Evolutionary conservation across 2,888 invertebrate genomes (phyloP), one percentile per base, ranked within the genome.

Genomic region (Odontocolon sp.): DNA sequence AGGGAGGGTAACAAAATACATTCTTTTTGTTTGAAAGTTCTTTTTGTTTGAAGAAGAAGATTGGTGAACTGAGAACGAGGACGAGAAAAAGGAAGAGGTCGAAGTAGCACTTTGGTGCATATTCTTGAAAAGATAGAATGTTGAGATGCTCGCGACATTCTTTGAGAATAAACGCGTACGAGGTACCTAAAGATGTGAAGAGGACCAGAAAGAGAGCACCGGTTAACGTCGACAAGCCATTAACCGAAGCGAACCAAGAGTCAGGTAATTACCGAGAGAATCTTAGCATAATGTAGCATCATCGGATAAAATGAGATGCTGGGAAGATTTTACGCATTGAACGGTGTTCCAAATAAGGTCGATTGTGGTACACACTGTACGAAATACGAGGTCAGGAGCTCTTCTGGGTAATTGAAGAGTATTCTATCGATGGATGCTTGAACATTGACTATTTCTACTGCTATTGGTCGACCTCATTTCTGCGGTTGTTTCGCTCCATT

Each of bases 331-430:
- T 33, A 45, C 67, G 59, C 42, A 73, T 69, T 63, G 52, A 59
- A 77, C 66, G 56, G 36, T 18, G 66, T 66, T 69, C 28, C 18
- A 57, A 40, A 54, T 71, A 74, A 66, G 18, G 47, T 31, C 28
- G 66, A 59, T 73, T 54, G 57, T 38, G 6, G 11, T 23, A 57
- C 36, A 38, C 33, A 18, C 38, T 52, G 50, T 57, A 14, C 11
- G 23, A 33, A 63, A 64, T 69, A 69, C 21, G 59, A 72, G 69
- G 68, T 76, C 72, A 57, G 18, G 69, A 57, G 76, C 68, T 28
- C 68, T 77, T 68, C 16, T 8, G 11, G 8, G 66, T 78, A 81
- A 82, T 79, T 82, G 63, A 59, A 77, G 59, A n/a, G 57, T 28
- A 33, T 47, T 63, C 52, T 50, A 70, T 61, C 52, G 31, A 63